These are phyloP conservation scores for Peribatodes rhomboidaria DNA, from an alignment of 2,888 invertebrate species.

Conservation along the genomic window DNA sequence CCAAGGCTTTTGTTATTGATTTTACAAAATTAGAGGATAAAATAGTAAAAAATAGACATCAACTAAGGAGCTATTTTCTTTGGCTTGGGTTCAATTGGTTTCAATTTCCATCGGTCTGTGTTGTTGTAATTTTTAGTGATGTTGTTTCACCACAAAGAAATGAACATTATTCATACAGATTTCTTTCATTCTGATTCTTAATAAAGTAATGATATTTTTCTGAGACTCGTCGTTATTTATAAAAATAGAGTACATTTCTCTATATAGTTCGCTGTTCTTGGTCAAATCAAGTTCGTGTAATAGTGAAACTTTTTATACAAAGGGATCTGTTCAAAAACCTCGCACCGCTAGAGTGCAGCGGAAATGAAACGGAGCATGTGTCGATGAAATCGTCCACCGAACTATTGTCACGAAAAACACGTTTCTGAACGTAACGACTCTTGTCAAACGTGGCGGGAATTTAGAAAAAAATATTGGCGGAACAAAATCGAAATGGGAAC, in stretches of 20 bases:
- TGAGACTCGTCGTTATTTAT: no score
- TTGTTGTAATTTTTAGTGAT: no score
- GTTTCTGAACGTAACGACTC: slow-evolving; percentile 63
- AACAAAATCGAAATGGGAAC: slow-evolving; percentile 39
- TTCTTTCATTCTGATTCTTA: no score
- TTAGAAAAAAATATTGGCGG: slow-evolving; percentile 57
- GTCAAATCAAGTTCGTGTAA: slow-evolving; percentile 83
- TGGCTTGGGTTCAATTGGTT: no score
- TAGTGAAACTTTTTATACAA: slow-evolving; percentile 82
- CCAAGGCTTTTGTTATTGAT: no score
- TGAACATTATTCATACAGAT: no score
- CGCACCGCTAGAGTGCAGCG: slow-evolving; percentile 71
- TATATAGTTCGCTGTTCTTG: slow-evolving; percentile 55
- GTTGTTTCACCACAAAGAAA: no score
- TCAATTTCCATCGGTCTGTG: no score
- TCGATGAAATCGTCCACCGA: slow-evolving; percentile 73
- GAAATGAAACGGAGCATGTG: slow-evolving; percentile 79
- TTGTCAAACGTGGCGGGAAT: slow-evolving; percentile 70
- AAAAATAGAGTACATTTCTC: slow-evolving; percentile 36
- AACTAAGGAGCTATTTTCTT: no score
- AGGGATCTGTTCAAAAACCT: slow-evolving; percentile 73
- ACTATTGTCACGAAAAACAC: slow-evolving; percentile 64
- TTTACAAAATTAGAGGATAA: no score
- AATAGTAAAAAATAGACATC: no score
- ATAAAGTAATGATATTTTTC: no score